These are phyloP conservation scores for Leptopterna dolabrata DNA, from an alignment of 2,888 invertebrate genomes.

Conservation along the genomic window DNA sequence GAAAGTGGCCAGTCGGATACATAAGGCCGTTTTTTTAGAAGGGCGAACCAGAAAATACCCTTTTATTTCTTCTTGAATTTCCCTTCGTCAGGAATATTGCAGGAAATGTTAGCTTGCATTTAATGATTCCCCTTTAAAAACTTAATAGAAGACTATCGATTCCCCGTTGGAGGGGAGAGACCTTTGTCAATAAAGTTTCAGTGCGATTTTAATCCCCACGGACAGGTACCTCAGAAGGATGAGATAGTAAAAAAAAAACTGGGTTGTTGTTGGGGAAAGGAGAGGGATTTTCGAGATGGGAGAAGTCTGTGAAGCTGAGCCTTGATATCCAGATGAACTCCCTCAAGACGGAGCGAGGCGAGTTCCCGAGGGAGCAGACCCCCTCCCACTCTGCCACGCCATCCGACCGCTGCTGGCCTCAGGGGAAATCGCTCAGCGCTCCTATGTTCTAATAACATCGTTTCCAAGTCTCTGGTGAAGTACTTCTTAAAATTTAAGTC, in stretches of 20 bases:
- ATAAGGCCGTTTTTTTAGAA: no score
- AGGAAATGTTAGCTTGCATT: no score
- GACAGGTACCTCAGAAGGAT: constrained; percentile 9
- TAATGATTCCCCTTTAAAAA: neutral
- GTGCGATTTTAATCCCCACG: neutral
- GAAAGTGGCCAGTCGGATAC: no score
- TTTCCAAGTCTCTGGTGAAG: constrained; percentile 31
- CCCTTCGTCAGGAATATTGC: no score
- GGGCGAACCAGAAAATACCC: no score
- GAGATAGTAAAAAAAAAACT: constrained; percentile 18
- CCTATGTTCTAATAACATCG: constrained; percentile 31
- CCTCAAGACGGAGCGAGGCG: neutral
- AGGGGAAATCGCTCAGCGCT: constrained; percentile 28
- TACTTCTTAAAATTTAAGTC: constrained; percentile 31
- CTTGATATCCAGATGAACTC: constrained; percentile 31
- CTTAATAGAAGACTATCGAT: neutral
- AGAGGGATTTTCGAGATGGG: constrained; percentile 1
- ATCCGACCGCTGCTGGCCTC: constrained; percentile 1
- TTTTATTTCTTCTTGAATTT: no score
- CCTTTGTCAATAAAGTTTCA: constrained; percentile 18
- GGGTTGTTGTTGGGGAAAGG: neutral
- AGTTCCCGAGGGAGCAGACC: neutral
- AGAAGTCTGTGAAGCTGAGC: constrained; percentile 17
- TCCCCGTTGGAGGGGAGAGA: neutral
- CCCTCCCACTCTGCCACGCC: neutral